Evolutionary conservation across 2,797 vertebrate genomes (phyloP).

Genomic region (Champsocephalus esox): DNA sequence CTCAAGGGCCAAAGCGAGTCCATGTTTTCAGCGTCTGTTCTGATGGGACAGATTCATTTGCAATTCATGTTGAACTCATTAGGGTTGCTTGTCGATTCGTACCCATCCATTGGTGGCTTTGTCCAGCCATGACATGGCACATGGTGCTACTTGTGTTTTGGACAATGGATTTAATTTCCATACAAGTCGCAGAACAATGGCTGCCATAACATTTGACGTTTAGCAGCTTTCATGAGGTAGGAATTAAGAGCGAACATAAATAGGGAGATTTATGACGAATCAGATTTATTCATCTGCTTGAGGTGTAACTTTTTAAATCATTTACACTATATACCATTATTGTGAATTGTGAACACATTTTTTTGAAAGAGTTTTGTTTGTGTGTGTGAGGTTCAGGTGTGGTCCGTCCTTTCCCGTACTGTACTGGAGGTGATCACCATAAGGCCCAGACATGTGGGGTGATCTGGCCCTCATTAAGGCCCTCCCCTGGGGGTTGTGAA

Average conservation of each 20-base stretch:
- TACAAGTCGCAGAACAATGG: conserved; percentile 66
- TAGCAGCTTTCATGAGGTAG: conserved; percentile 31
- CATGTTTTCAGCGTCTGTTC: conserved; percentile 53
- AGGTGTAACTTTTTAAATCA: no score
- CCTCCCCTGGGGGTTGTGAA: conserved; percentile 70
- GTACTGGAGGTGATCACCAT: conserved; percentile 81
- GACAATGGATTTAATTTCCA: conserved; percentile 66
- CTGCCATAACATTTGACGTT: conserved; percentile 52
- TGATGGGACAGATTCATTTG: conserved; percentile 65
- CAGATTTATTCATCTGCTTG: conserved; percentile 26
- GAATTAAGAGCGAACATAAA: conserved; percentile 11
- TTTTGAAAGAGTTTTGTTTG: conserved; percentile 7
- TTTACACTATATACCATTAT: not conserved
- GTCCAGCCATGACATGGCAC: conserved; percentile 58
- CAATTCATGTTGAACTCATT: conserved; percentile 72
- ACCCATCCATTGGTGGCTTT: conserved; percentile 62
- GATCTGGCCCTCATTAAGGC: conserved; percentile 84
- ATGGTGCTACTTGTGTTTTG: conserved; percentile 62
- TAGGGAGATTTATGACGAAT: conserved; percentile 22
- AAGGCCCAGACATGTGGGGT: conserved; percentile 81
- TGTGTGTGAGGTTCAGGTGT: conserved; percentile 77
- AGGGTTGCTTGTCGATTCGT: conserved; percentile 69
- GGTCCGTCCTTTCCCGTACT: conserved; percentile 56
- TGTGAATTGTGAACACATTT: not conserved
- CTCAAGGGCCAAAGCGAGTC: conserved; percentile 9